Conservation (phyloP, 2,797 vertebrate species). For the Gallinago stenura region DNA sequence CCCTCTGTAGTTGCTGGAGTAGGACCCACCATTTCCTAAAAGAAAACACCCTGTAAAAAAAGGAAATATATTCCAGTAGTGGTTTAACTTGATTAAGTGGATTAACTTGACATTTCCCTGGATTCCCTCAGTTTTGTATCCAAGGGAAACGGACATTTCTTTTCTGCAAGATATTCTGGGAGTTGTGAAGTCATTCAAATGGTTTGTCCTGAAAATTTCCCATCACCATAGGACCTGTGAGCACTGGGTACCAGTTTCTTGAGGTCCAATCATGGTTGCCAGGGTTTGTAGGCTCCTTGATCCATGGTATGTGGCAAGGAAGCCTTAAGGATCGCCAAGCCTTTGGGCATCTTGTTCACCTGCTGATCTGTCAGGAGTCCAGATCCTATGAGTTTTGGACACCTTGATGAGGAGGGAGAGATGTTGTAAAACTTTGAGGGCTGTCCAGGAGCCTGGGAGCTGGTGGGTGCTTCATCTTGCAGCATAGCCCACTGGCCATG, state of each 20-base stretch:
- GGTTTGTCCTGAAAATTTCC: not conserved
- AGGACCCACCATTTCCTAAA: not conserved
- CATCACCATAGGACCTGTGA: not conserved
- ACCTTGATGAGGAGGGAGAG: not conserved
- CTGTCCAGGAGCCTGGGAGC: not conserved
- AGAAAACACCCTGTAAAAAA: not conserved
- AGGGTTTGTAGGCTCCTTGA: not conserved
- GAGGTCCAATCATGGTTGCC: not conserved
- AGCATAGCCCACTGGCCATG: not conserved
- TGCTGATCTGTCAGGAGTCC: not conserved
- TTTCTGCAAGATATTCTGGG: not conserved
- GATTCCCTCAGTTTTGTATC: not conserved
- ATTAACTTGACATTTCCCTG: not conserved
- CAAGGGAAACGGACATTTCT: not conserved
- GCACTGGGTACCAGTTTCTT: not conserved
- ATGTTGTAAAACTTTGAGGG: not conserved
- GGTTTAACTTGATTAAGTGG: not conserved
- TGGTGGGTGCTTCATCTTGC: not conserved
- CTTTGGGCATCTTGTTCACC: not conserved
- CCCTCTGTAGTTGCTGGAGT: not conserved
- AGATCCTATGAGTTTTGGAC: not conserved
- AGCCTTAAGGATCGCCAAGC: not conserved
- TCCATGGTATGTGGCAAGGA: fast-evolving
- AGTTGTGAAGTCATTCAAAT: not conserved
- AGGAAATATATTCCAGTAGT: not conserved